Percentiles rank a stretch among this genome's conserved stretches.
These are phyloP conservation scores for Pseudomyrmex gracilis DNA, from an alignment of 1,140 invertebrate genomes.

Conservation along the genomic window DNA sequence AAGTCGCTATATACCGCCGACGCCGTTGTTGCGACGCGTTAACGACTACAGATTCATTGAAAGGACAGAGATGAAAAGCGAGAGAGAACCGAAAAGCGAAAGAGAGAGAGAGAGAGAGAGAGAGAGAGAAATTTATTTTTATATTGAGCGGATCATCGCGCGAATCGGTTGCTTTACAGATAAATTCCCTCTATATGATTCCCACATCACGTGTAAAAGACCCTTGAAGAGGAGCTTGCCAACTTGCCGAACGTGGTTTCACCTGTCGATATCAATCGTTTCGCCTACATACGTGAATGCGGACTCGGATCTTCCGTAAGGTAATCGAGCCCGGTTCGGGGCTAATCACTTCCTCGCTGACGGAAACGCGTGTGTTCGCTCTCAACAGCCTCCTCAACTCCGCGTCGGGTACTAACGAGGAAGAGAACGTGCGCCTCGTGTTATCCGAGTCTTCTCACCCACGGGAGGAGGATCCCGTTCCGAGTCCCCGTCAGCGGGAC, in stretches of 20 bases:
- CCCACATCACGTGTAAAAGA: neutral
- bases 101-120: constrained; percentile 9
- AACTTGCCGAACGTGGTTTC: neutral
- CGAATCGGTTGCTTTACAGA: constrained; percentile 17
- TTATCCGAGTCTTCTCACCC: constrained; percentile 27
- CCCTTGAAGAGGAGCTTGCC: neutral
- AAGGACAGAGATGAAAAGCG: constrained; percentile 3
- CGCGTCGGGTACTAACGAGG: constrained; percentile 1
- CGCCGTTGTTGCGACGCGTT: constrained; percentile 42
- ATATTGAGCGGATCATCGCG: constrained; percentile 21
- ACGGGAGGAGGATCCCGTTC: too few relatives aligned
- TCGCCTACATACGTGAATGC: constrained; percentile 64
- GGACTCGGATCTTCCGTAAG: constrained; percentile 8
- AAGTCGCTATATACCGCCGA: constrained; percentile 29
- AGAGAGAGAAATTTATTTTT: constrained; percentile 55
- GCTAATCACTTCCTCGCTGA: too few relatives aligned
- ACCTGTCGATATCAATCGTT: neutral
- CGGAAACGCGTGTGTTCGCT: neutral
- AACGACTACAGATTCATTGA: constrained; percentile 56
- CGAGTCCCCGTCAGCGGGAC: neutral
- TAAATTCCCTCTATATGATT: neutral
- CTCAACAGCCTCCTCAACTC: neutral
- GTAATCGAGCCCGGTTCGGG: constrained; percentile 24
- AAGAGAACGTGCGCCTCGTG: neutral
- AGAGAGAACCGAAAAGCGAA: neutral